Base-by-base conservation (phyloP, 2,113 vertebrate genomes). In the Suricata suricatta region DNA sequence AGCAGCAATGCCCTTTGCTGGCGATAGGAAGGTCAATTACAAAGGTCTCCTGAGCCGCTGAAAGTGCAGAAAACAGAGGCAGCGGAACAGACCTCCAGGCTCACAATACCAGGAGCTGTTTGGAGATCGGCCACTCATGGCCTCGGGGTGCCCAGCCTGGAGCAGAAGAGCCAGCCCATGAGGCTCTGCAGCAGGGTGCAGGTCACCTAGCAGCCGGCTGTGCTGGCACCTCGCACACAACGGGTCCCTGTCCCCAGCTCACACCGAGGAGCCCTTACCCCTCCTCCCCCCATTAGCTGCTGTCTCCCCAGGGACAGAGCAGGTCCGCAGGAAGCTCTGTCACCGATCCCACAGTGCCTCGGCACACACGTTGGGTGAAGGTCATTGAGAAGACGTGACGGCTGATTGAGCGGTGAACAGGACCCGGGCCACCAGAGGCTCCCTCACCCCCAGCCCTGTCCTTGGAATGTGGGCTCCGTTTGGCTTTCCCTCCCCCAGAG, bases 41-140 rank as follows among this genome's bases (percentile, higher is more conserved):
- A 64, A 38, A 94, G 54, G 25, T n/a, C 54, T 86, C 91, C 14
- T 17, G 50, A 50, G 87, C 29, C 31, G 71, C 44, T 19, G 4
- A 7, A n/a, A 68, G 3, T 9, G 41, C 72, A 21, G 41, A 15
- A 35, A 41, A 57, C 31, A 64, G 31, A 31, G 57, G 25, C 0
- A 0, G 4, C 52, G 0, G 4, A 31, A 64, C 23, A 29, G 5
- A 57, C 27, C 41, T 9, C 21, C 25, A 85, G 7, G 27, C 27
- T 68, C 31, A 41, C 1, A 2, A 2, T 31, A 7, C 3, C 0
- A 1, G 1, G 8, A n/a, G 41, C 31, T 4, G 23, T 90, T 86
- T 23, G 2, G 0, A 19, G 14, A 31, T 35, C 44, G 16, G 54
- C 44, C 33, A 17, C 31, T 23, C 13, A 27, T 1, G 50, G 50